Evolutionary conservation across 2,888 invertebrate genomes (phyloP).

Genomic region (Nephrotoma flavescens): DNA sequence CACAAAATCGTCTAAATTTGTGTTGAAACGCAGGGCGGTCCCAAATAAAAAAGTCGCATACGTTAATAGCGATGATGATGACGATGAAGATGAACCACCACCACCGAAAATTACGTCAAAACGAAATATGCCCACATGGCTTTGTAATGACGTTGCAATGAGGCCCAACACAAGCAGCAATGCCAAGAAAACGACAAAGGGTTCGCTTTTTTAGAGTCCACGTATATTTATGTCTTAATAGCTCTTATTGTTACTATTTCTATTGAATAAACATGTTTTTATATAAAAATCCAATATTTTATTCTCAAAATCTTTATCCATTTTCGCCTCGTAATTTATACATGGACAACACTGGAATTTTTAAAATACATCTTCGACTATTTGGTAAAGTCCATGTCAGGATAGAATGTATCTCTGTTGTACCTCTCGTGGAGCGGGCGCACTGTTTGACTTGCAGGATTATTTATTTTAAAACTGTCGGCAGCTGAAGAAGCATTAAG

Average conservation of each 20-base stretch:
- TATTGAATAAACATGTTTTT: neutral
- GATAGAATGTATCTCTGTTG: too few species aligned
- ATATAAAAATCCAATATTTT: neutral
- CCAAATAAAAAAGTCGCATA: neutral
- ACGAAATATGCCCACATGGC: slow-evolving; percentile 2
- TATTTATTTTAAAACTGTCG: too few species aligned
- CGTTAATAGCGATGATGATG: neutral
- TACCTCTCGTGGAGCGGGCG: too few species aligned
- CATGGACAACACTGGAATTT: too few species aligned
- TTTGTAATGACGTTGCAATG: neutral
- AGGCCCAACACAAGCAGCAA: neutral
- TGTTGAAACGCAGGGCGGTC: neutral
- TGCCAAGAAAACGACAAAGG: neutral
- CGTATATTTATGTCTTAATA: neutral
- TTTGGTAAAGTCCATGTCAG: too few species aligned
- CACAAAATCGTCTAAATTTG: neutral
- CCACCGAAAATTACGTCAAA: neutral
- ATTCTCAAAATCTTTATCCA: neutral
- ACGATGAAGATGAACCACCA: neutral
- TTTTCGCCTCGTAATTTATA: neutral
- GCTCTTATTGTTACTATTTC: neutral
- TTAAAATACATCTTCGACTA: too few species aligned
- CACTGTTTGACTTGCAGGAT: too few species aligned
- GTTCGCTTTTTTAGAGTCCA: neutral
- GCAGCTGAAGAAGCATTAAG: too few species aligned